These are phyloP conservation scores for Cremastinae sp. DNA, from an alignment of 2,888 invertebrate species.

Conservation along the genomic window DNA sequence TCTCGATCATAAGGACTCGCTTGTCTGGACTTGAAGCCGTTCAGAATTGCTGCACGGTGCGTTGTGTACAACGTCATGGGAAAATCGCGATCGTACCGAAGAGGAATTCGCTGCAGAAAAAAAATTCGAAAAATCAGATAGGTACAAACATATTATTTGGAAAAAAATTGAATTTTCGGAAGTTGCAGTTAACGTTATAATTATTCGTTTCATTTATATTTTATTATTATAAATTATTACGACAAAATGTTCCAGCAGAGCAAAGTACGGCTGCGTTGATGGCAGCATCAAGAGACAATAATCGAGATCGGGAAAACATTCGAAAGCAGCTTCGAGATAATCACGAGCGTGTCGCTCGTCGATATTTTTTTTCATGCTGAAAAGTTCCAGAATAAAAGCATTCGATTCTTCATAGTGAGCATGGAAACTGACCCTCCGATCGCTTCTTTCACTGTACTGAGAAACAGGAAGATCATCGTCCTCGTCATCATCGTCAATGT, in stretches of 20 bases:
- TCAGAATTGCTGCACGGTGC: conserved; percentile 77
- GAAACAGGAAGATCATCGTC: conserved; percentile 20
- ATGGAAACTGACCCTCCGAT: background rate
- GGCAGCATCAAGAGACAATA: conserved; percentile 84
- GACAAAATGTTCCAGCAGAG: conserved; percentile 83
- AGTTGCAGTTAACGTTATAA: too few species aligned
- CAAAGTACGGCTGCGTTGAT: conserved; percentile 80
- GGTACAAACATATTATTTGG: background rate
- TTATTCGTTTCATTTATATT: too few species aligned
- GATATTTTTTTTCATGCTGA: conserved; percentile 82
- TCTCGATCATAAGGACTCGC: conserved; percentile 66
- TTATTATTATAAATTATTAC: conserved; percentile 78
- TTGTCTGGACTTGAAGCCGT: conserved; percentile 64
- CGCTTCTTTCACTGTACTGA: conserved; percentile 20
- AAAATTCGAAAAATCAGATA: background rate
- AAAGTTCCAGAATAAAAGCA: conserved; percentile 84
- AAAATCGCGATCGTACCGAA: conserved; percentile 75
- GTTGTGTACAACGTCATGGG: conserved; percentile 80
- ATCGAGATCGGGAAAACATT: conserved; percentile 84
- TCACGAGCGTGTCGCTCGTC: conserved; percentile 82
- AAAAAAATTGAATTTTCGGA: too few species aligned
- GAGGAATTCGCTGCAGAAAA: conserved; percentile 73
- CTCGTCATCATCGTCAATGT: conserved; percentile 32
- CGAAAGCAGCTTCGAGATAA: conserved; percentile 85
- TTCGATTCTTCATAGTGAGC: conserved; percentile 80